A percentile compares a stretch with the other conserved stretches of the same genome.
Conservation (phyloP, 1,140 invertebrate species). For the Cotesia glomerata region DNA sequence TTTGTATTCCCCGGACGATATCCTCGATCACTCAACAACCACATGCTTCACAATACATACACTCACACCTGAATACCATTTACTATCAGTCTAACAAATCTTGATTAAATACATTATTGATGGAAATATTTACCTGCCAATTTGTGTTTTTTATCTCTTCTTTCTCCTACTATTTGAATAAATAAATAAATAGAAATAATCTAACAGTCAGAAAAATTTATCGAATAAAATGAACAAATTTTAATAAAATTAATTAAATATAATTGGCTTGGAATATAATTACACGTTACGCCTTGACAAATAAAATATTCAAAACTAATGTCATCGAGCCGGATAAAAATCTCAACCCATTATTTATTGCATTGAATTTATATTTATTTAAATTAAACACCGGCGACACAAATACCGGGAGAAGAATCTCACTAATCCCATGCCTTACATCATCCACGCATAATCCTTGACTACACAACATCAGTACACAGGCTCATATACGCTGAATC, state of each 20-base stretch:
- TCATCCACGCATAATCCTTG: conserved; percentile 16
- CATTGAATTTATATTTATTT: background rate
- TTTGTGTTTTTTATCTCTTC: no score
- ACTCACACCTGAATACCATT: background rate
- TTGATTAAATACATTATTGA: background rate
- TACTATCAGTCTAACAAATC: conserved; percentile 7
- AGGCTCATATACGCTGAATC: background rate
- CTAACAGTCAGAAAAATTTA: no score
- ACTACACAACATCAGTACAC: background rate
- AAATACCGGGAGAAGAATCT: background rate
- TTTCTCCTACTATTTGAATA: no score
- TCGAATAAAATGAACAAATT: no score
- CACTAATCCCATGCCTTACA: conserved; percentile 14
- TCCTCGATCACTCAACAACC: conserved; percentile 23
- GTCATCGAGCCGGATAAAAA: background rate
- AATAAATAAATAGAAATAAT: no score
- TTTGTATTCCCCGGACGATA: conserved; percentile 30
- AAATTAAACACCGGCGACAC: background rate
- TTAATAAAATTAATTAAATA: no score
- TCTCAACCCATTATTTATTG: background rate
- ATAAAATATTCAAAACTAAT: no score
- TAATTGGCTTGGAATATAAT: no score
- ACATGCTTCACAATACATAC: conserved; percentile 7
- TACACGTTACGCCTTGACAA: no score
- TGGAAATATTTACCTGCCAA: no score